Conservation (phyloP, 23 tunicate species). For the Phallusia fumigata region DNA sequence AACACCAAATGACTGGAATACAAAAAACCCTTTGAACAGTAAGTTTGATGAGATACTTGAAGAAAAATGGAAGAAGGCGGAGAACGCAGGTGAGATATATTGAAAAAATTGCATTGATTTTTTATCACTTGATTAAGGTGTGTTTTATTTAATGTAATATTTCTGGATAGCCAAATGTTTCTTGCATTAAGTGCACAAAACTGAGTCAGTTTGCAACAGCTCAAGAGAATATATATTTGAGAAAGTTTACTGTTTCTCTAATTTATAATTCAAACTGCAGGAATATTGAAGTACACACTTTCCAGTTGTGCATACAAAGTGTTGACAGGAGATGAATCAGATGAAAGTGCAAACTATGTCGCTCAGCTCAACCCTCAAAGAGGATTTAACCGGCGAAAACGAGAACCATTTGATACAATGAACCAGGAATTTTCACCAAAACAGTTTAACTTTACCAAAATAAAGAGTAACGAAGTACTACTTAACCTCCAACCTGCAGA, state of each 20-base stretch:
- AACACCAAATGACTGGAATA: neutral
- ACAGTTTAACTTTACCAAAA: slow-evolving; percentile 90
- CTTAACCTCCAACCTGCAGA: slow-evolving; percentile 30
- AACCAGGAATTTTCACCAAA: slow-evolving; percentile 56
- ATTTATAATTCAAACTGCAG: slow-evolving; percentile 23
- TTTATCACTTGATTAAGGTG: too few relatives aligned
- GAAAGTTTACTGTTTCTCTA: too few relatives aligned
- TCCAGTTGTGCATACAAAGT: slow-evolving; percentile 56
- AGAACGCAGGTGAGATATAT: slow-evolving; percentile 1
- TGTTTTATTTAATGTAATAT: too few relatives aligned
- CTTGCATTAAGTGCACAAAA: too few relatives aligned
- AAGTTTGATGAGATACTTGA: slow-evolving; percentile 47
- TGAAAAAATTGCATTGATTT: neutral
- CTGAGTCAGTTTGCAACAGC: too few relatives aligned
- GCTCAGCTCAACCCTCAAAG: slow-evolving; percentile 84
- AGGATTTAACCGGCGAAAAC: slow-evolving; percentile 70
- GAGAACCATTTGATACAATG: slow-evolving; percentile 54
- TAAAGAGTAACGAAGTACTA: slow-evolving; percentile 62
- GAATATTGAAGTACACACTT: slow-evolving; percentile 69
- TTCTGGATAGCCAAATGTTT: too few relatives aligned
- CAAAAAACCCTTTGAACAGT: neutral
- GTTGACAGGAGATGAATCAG: slow-evolving; percentile 9
- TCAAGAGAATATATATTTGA: too few relatives aligned
- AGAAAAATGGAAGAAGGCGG: slow-evolving; percentile 47
- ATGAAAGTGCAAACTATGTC: slow-evolving; percentile 27